A percentile compares a stretch with the other conserved stretches of the same genome.
phyloP scores from a whole-genome alignment of 2,888 invertebrate species.

The Drosophila leonis region DNA sequence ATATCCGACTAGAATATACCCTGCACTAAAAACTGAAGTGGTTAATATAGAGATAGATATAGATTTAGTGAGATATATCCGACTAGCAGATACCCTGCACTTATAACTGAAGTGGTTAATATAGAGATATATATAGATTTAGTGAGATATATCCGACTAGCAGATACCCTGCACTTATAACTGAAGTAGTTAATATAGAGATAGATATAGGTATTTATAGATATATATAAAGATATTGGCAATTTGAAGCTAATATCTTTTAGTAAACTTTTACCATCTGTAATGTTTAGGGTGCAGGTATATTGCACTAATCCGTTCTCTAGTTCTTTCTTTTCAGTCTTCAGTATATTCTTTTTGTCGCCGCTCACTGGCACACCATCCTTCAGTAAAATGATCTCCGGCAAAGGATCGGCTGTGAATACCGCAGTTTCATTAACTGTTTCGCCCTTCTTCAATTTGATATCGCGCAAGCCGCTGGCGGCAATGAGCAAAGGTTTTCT shows the following conservation, averaged over 20 bases:
- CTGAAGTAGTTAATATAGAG: too few species aligned
- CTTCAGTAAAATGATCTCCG: conserved; percentile 94
- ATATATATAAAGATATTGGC: too few species aligned
- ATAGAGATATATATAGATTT: too few species aligned
- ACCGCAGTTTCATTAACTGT: conserved; percentile 89
- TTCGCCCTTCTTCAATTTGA: conserved; percentile 90
- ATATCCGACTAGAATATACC: neutral
- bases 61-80: too few species aligned
- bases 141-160: neutral
- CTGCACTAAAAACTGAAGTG: neutral
- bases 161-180: too few species aligned
- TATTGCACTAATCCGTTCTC: conserved; percentile 93
- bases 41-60: too few species aligned
- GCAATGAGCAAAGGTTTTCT: conserved; percentile 91
- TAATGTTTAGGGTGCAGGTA: conserved; percentile 89
- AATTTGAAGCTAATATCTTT: neutral
- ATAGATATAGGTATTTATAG: too few species aligned
- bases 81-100: too few species aligned
- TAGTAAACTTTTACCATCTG: conserved; percentile 30
- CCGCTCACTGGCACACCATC: conserved; percentile 90
- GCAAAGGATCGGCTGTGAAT: conserved; percentile 95
- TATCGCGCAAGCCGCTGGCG: conserved; percentile 89
- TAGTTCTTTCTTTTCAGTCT: conserved; percentile 88
- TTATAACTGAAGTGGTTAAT: too few species aligned
- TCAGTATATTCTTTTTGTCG: conserved; percentile 89